Percentiles rank a stretch among this genome's conserved stretches.
Conservation (phyloP, 2,797 vertebrate genomes). For the Myotis myotis region DNA sequence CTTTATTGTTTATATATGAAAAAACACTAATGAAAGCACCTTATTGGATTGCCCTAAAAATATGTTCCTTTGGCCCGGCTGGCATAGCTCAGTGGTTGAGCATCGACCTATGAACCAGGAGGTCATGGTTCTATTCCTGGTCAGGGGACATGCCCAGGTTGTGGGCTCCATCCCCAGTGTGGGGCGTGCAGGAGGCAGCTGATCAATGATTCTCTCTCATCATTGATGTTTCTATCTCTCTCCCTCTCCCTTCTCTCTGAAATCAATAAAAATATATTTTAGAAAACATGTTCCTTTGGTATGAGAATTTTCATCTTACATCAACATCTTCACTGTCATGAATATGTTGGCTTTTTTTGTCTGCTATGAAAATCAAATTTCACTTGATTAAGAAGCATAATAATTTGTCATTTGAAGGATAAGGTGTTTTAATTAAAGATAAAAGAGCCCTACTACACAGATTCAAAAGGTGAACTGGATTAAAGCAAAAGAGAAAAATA, state of each 20-base stretch:
- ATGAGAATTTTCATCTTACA: not conserved
- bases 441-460: not conserved
- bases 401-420: not conserved
- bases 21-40: not conserved
- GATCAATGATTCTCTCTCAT: too few relatives aligned
- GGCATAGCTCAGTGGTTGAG: too few relatives aligned
- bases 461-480: not conserved
- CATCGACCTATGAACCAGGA: too few relatives aligned
- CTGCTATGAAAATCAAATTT: not conserved
- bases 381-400: not conserved
- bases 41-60: not conserved
- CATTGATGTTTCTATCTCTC: too few relatives aligned
- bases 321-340: not conserved
- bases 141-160: too few relatives aligned
- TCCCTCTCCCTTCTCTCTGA: too few relatives aligned
- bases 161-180: too few relatives aligned
- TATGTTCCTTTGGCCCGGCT: not conserved
- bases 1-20: not conserved
- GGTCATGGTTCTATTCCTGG: too few relatives aligned
- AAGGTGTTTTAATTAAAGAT: not conserved
- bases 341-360: not conserved
- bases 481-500: not conserved
- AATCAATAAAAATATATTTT: too few relatives aligned
- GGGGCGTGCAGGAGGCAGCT: too few relatives aligned
- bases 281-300: not conserved